Evolutionary conservation across 2,113 vertebrate genomes (phyloP).

Genomic region (Oncorhynchus clarkii): DNA sequence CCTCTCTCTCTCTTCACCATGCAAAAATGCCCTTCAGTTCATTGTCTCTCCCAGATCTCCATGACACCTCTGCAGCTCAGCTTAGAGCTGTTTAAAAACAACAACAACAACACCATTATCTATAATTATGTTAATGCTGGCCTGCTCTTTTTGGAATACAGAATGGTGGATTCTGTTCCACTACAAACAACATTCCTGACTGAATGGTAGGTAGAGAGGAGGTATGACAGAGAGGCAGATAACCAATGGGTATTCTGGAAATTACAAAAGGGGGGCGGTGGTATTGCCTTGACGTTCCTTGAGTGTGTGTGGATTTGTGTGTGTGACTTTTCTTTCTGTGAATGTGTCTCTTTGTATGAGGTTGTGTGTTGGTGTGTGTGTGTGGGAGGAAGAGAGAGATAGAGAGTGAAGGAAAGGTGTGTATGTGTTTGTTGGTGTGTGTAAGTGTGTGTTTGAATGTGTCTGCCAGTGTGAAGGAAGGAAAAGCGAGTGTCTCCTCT

Average conservation of each 20-base stretch:
- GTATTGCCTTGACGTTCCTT: background rate
- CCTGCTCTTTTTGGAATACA: conserved; percentile 23
- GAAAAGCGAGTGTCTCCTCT: conserved; percentile 41
- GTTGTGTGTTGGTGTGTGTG: background rate
- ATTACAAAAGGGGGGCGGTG: background rate
- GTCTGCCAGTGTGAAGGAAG: conserved; percentile 9
- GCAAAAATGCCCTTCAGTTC: background rate
- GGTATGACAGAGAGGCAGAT: conserved; percentile 5
- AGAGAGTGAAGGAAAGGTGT: conserved; percentile 2
- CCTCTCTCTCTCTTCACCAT: background rate
- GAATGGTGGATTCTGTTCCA: background rate
- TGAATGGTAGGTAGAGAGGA: background rate
- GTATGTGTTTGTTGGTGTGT: conserved; percentile 6
- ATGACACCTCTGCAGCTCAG: conserved; percentile 27
- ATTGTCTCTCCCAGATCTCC: background rate
- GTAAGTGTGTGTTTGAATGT: conserved; percentile 19
- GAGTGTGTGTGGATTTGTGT: background rate
- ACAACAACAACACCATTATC: conserved; percentile 39
- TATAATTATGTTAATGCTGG: conserved; percentile 32
- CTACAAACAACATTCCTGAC: background rate
- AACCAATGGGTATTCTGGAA: background rate
- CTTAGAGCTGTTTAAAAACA: conserved; percentile 47
- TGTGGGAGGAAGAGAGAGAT: background rate
- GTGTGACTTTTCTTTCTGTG: background rate
- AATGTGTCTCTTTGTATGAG: background rate